A percentile compares a stretch with the other conserved stretches of the same genome.
Evolutionary conservation across 2,113 vertebrate genomes (phyloP).

Genomic region (Pholis gunnellus): DNA sequence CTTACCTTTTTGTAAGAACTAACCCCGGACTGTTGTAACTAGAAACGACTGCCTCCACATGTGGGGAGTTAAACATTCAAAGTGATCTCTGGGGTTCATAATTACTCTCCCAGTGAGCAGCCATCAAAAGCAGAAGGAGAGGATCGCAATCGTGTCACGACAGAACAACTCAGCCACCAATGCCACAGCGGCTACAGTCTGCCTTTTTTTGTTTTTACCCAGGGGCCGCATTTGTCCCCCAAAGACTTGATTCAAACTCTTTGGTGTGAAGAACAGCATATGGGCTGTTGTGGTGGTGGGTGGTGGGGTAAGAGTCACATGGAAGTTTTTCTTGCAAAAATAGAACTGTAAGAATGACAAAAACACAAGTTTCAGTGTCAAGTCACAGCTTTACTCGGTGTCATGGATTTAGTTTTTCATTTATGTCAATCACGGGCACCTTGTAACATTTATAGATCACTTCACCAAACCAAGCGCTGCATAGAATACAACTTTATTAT

Average conservation of each 20-base stretch:
- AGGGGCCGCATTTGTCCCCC: constrained; percentile 45
- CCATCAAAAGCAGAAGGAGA: constrained; percentile 66
- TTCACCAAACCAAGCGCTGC: constrained; percentile 15
- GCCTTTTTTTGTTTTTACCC: constrained; percentile 41
- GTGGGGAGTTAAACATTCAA: constrained; percentile 63
- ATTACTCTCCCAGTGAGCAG: constrained; percentile 75
- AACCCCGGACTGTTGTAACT: constrained; percentile 41
- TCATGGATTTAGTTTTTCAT: constrained; percentile 26
- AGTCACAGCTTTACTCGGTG: constrained; percentile 18
- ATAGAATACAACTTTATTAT: constrained; percentile 27
- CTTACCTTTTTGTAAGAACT: constrained; percentile 26
- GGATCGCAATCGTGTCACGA: constrained; percentile 70
- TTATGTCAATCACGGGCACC: constrained; percentile 38
- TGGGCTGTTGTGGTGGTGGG: not conserved
- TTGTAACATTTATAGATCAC: constrained; percentile 49
- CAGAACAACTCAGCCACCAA: constrained; percentile 61
- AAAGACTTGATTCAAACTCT: constrained; percentile 43
- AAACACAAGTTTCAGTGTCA: not conserved
- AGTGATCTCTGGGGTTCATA: constrained; percentile 68
- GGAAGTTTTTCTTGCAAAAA: constrained; percentile 22
- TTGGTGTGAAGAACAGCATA: constrained; percentile 22
- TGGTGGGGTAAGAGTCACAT: not conserved
- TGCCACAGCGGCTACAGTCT: constrained; percentile 35
- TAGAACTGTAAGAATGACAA: constrained; percentile 11
- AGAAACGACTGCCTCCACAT: constrained; percentile 50